A percentile compares a stretch with the other conserved stretches of the same genome.
phyloP scores from a whole-genome alignment of 2,888 invertebrate genomes.

The Eristalinus aeneus region DNA sequence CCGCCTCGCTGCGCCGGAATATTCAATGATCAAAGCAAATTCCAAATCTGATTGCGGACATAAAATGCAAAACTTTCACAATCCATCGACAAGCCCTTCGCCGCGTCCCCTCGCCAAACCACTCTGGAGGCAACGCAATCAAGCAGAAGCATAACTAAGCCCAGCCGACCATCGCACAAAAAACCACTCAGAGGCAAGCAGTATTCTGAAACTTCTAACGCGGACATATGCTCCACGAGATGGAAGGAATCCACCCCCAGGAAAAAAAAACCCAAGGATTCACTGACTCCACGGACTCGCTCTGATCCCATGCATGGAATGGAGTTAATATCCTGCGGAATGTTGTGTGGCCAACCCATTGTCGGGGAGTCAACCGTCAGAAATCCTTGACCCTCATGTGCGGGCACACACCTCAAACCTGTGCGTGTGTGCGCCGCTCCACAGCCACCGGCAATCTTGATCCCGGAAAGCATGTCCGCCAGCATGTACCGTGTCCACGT shows the following conservation, averaged over 20 bases:
- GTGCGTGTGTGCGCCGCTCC: not conserved
- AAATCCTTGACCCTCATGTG: slow-evolving; percentile 60
- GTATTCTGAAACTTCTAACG: slow-evolving; percentile 23
- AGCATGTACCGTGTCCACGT: slow-evolving; percentile 55
- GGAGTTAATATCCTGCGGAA: slow-evolving; percentile 71
- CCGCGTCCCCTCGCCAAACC: too few relatives aligned
- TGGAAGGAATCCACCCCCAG: slow-evolving; percentile 40
- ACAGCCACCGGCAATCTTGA: slow-evolving; percentile 48
- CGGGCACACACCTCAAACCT: not conserved
- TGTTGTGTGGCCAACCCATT: slow-evolving; percentile 69
- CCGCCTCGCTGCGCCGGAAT: slow-evolving; percentile 22
- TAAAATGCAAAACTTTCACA: slow-evolving; percentile 63
- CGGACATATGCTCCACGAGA: slow-evolving; percentile 24
- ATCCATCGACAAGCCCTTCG: not conserved
- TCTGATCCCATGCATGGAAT: slow-evolving; percentile 59
- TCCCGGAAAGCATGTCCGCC: slow-evolving; percentile 58
- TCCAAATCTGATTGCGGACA: slow-evolving; percentile 67
- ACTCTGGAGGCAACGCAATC: slow-evolving; percentile 52
- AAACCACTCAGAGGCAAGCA: not conserved
- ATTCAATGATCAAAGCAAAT: slow-evolving; percentile 65
- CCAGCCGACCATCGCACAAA: slow-evolving; percentile 10
- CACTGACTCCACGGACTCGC: slow-evolving; percentile 27
- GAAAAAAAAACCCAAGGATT: slow-evolving; percentile 7
- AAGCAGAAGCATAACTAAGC: slow-evolving; percentile 65
- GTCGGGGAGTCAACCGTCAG: slow-evolving; percentile 65